Base-by-base conservation (phyloP, 2,113 vertebrate species). In the Corydoras sp. region DNA sequence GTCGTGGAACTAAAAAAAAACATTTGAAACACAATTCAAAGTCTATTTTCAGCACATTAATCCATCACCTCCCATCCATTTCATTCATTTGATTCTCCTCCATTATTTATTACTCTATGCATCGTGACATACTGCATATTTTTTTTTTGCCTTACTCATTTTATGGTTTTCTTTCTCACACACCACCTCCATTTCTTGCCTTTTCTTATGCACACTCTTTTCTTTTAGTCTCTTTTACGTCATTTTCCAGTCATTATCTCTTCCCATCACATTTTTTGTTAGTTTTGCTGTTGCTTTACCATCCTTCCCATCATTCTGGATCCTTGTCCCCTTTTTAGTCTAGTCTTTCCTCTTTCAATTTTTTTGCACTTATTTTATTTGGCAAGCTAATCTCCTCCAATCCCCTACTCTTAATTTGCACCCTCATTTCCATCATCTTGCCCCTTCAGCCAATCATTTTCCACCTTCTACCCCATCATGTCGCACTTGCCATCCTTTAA, bases 151-250 rank as follows among this genome's bases (percentile, higher is more conserved):
- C 51, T 12, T 53, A 8, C 51, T 43, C 35, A 43, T 43, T 43
- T 43, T 43, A 43, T 53, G 13, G 3, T 10, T 14, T 3, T 10
- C 13, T 5, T 3, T 10, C 13, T 53, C 11, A 53, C 13, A 3
- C 51, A 12, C 10, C 51, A 53, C 2, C 51, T 10, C 13, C 5
- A 53, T 53, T 53, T 53, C 51, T 53, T 43, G 35, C 35, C 35
- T 43, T 12, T 54, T 53, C 62, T 69, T 50, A 60, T 58, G 62
- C 32, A 69, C 61, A 55, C 54, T 53, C 51, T 14, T 53, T 53
- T 14, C 10, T 53, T 53, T 3, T 3, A 53, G 51, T 10, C 11
- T 53, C 13, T 10, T 53, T 53, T 10, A 10, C 51, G 10, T 53
- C 51, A 53, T 53, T 53, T 14, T 53, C 3, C 3, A 14, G 5